Percentiles rank a stretch among this genome's conserved stretches.
Conservation (phyloP, 2,113 vertebrate genomes). For the Ictalurus punctatus region DNA sequence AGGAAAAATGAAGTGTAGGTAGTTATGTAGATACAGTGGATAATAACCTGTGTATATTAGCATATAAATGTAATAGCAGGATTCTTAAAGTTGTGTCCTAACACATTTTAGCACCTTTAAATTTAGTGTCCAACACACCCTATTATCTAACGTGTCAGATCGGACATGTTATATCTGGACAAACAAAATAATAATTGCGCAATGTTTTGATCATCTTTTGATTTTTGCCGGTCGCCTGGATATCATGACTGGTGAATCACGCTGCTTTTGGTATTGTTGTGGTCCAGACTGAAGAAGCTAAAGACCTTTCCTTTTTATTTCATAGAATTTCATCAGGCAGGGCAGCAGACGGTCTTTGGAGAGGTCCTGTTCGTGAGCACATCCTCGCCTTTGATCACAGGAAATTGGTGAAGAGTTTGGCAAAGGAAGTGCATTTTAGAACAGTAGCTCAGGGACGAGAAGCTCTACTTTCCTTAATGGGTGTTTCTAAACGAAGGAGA, state of each 20-base stretch:
- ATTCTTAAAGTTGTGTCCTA: background rate
- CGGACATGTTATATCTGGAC: background rate
- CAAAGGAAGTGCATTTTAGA: slow-evolving; percentile 4
- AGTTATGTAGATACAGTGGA: background rate
- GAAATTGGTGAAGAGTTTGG: slow-evolving; percentile 13
- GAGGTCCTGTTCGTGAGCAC: background rate
- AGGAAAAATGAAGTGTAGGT: background rate
- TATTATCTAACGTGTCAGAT: background rate
- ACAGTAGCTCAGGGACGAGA: slow-evolving; percentile 4
- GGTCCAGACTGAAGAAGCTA: background rate
- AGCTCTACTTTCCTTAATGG: slow-evolving; percentile 14
- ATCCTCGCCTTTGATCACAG: background rate
- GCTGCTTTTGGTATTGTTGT: background rate
- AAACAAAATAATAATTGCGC: background rate
- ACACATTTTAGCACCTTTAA: background rate
- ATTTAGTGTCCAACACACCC: background rate
- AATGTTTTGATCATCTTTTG: background rate
- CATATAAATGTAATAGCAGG: background rate
- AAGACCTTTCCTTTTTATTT: background rate
- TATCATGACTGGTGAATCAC: background rate
- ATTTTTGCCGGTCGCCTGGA: background rate
- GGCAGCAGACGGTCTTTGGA: slow-evolving; percentile 25
- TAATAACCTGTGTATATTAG: background rate
- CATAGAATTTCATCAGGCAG: slow-evolving; percentile 10
- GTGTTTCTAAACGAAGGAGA: slow-evolving; percentile 19